Percentiles rank a stretch among this genome's conserved stretches.
These are phyloP conservation scores for Platichthys stellatus DNA, from an alignment of 2,113 vertebrate genomes.

Conservation along the genomic window DNA sequence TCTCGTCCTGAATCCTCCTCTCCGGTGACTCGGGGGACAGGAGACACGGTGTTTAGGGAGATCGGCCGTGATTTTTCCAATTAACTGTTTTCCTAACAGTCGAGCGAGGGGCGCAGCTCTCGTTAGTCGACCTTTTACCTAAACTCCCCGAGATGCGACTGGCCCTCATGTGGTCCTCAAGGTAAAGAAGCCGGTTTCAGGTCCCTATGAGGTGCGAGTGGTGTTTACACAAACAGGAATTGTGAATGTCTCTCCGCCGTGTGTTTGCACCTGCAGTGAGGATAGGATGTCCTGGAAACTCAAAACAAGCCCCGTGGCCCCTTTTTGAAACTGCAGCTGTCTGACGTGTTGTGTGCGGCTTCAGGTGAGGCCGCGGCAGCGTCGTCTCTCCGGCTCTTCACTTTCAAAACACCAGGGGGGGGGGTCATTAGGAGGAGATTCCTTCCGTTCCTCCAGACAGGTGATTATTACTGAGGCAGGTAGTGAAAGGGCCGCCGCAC, in stretches of 20 bases:
- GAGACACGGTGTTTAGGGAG: constrained; percentile 50
- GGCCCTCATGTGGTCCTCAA: too few species aligned
- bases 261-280: constrained; percentile 78
- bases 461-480: constrained; percentile 55
- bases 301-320: constrained; percentile 76
- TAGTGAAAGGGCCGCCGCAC: constrained; percentile 48
- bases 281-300: constrained; percentile 77
- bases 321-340: constrained; percentile 49
- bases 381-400: background rate
- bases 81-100: constrained; percentile 76
- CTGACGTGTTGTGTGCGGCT: constrained; percentile 33
- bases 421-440: constrained; percentile 63
- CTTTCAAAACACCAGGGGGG: constrained; percentile 60
- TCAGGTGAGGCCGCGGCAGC: constrained; percentile 8
- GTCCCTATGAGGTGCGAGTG: background rate
- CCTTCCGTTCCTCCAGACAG: constrained; percentile 74
- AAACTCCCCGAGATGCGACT: too few species aligned
- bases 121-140: constrained; percentile 8
- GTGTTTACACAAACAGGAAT: constrained; percentile 41
- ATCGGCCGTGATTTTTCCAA: constrained; percentile 30
- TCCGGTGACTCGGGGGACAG: constrained; percentile 60
- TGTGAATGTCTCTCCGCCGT: background rate
- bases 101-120: constrained; percentile 42
- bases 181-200: too few species aligned
- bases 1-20: constrained; percentile 22